A percentile compares a stretch with the other conserved stretches of the same genome.
Conservation (phyloP, 53 echinoderm and acorn worm genomes). For the Henricia sp. region DNA sequence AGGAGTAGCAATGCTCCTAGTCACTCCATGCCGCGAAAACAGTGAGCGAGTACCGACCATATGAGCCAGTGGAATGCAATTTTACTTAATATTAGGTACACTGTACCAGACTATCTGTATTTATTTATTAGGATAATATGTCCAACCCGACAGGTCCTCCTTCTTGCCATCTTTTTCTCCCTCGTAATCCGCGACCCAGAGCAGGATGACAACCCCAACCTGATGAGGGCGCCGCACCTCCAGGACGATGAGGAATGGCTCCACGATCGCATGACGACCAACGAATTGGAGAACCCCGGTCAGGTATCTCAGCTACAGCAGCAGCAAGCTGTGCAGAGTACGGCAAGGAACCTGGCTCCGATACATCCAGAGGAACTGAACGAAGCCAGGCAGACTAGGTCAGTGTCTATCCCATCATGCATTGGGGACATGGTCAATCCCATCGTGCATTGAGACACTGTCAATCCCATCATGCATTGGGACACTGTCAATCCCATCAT, state of each 20-base stretch:
- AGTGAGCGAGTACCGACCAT: too few relatives aligned
- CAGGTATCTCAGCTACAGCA: conserved; percentile 44
- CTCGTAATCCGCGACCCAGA: conserved; percentile 88
- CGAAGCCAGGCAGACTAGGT: conserved; percentile 77
- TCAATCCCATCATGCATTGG: too few relatives aligned
- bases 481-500: too few relatives aligned
- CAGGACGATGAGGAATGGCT: conserved; percentile 86
- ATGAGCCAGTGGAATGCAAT: too few relatives aligned
- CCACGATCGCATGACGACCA: conserved; percentile 77
- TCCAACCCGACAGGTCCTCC: conserved; percentile 73
- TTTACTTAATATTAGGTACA: too few relatives aligned
- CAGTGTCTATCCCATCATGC: too few relatives aligned
- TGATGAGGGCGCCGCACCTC: conserved; percentile 60
- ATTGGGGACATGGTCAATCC: too few relatives aligned
- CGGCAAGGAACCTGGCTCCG: conserved; percentile 15
- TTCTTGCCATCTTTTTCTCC: conserved; percentile 82
- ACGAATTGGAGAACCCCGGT: conserved; percentile 66
- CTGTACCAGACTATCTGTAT: too few relatives aligned
- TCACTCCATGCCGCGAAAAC: too few relatives aligned
- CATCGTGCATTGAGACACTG: too few relatives aligned
- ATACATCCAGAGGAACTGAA: conserved; percentile 60
- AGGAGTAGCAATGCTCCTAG: too few relatives aligned
- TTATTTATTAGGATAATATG: too few relatives aligned
- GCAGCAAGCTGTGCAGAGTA: neutral
- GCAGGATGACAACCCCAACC: conserved; percentile 65